Percentiles rank a stretch among this genome's conserved stretches.
Conservation (phyloP, 2,113 vertebrate species). For the Nesoenas mayeri region DNA sequence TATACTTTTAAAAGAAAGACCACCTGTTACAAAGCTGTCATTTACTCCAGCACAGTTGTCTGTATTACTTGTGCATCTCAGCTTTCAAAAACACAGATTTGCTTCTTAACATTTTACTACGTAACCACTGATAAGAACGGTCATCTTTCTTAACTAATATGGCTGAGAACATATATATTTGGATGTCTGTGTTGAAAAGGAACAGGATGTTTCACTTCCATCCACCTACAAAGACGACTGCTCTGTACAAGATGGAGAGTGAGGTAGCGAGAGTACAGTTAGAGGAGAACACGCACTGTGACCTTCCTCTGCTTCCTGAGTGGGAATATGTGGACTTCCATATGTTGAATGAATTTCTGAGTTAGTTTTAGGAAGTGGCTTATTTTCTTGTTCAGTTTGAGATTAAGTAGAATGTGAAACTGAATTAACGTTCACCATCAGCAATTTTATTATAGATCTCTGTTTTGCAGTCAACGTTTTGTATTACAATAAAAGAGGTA, state of each 20-base stretch:
- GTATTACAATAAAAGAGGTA: neutral
- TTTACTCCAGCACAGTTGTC: neutral
- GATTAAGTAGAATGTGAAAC: neutral
- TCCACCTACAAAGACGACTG: neutral
- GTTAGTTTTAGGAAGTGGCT: neutral
- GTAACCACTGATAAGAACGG: neutral
- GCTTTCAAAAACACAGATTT: neutral
- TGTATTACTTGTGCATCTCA: neutral
- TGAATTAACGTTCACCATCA: neutral
- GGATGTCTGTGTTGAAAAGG: neutral
- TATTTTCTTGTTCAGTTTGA: neutral
- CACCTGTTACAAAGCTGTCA: neutral
- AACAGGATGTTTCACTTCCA: neutral
- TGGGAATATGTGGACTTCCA: neutral
- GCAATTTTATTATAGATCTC: neutral
- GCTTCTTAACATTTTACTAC: neutral
- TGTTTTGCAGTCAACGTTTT: neutral
- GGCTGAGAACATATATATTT: neutral
- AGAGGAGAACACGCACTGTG: accelerated
- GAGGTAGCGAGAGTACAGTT: neutral
- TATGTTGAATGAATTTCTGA: neutral
- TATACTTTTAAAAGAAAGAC: neutral
- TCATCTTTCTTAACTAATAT: neutral
- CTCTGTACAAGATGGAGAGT: neutral
- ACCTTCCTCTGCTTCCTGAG: neutral